Base-by-base conservation (phyloP, 2,113 vertebrate species). In the Pyrgilauda ruficollis region DNA sequence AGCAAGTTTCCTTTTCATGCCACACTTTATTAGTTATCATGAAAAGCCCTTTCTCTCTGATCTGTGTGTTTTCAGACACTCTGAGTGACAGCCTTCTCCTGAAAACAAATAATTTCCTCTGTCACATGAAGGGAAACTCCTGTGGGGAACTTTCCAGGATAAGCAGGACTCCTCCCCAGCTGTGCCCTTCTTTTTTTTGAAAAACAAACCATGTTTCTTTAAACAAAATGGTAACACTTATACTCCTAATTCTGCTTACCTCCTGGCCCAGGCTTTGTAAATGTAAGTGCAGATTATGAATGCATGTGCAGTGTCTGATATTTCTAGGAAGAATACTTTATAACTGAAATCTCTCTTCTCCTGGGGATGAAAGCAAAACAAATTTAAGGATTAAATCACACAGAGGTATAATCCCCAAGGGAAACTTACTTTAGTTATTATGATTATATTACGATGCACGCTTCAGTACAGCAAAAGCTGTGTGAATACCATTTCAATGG, bases 311-410 rank as follows among this genome's bases (percentile, higher is more conserved):
- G 70, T 87, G 82, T 96, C 93, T 87, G 79, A 84, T 93, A 95
- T 96, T 96, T 95, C 91, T 86, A 94, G 95, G 92, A 96, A 98
- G 97, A 97, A 95, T 96, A 95, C 96, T 97, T 95, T 88, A 96
- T 95, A 79, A 96, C 96, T 85, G 96, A 97, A 97, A 98, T 97
- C 95, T 97, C 92, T 93, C 90, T 98, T 97, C 97, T 98, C 97
- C 46, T 23, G 96, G 95, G 97, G 92, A 97, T 97, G 97, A 97
- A 98, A 98, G 97, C 97, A 97, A 97, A 98, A 97, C 97, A 96
- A 97, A 98, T 98, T 97, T 98, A 97, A 97, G 97, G 96, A 97
- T 98, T 98, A 98, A 98, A 98, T 98, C 98, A 97, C 95, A 96
- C 91, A 85, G 96, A 97, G 97, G 96, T 96, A 97, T 97, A 97